Conservation (phyloP, 1,140 invertebrate genomes). For the Hypsibius dujardini region DNA sequence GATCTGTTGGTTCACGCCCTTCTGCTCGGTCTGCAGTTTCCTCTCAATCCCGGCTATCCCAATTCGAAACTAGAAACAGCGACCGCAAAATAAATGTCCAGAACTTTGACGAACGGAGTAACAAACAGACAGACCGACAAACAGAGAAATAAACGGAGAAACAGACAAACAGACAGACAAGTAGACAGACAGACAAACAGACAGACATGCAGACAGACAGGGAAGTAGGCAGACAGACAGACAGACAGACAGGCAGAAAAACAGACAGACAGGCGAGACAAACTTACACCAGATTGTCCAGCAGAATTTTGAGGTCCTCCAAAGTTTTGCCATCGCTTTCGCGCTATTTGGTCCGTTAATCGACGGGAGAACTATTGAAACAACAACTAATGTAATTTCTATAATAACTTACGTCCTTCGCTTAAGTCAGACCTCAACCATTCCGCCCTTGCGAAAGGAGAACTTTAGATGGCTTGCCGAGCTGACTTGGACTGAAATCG, state of each 20-base stretch:
- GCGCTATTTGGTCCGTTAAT: constrained; percentile 32
- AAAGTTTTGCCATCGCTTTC: constrained; percentile 35
- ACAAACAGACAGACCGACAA: no score
- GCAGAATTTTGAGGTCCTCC: no score
- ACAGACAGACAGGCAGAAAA: no score
- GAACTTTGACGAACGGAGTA: no score
- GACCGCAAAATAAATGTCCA: constrained; percentile 28
- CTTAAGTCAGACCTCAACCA: constrained; percentile 35
- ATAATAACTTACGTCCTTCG: not conserved
- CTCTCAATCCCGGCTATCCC: constrained; percentile 92
- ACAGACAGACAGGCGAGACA: no score
- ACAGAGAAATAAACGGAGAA: no score
- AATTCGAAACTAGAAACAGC: constrained; percentile 37
- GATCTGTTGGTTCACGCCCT: constrained; percentile 75
- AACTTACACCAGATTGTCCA: no score
- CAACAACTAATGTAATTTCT: not conserved
- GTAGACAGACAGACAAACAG: no score
- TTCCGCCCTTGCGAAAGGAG: constrained; percentile 67
- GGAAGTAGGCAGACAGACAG: no score
- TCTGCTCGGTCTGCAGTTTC: constrained; percentile 68
- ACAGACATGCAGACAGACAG: no score
- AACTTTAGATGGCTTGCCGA: constrained; percentile 57
- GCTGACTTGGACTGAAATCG: constrained; percentile 47
- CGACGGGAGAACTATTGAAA: constrained; percentile 38
- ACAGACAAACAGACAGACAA: no score